phyloP scores from a whole-genome alignment of 2,888 invertebrate species.

The Ophioninae sp. region DNA sequence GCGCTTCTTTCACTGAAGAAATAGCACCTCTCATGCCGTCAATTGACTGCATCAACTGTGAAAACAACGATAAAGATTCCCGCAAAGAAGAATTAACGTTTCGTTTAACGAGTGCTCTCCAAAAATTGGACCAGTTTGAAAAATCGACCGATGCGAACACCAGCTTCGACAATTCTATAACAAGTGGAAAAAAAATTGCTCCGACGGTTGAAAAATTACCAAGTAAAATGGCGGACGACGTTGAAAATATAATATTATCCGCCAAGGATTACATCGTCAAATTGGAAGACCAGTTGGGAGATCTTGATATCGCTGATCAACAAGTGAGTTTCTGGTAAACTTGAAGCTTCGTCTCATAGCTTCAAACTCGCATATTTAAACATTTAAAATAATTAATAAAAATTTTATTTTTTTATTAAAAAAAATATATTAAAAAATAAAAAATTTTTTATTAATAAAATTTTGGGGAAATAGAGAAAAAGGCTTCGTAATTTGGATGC shows the following conservation, averaged over 20 bases:
- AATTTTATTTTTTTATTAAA: no score
- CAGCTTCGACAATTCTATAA: conserved; percentile 50
- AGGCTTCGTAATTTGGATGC: no score
- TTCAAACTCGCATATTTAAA: not conserved
- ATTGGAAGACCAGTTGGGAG: conserved; percentile 68
- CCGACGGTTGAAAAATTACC: conserved; percentile 57
- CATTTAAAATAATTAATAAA: not conserved
- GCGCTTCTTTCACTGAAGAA: conserved; percentile 60
- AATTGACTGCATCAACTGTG: conserved; percentile 15
- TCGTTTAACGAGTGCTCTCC: conserved; percentile 60
- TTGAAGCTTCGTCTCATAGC: not conserved
- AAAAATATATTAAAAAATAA: no score
- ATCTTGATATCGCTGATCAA: conserved; percentile 68
- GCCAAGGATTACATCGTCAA: conserved; percentile 69
- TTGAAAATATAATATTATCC: conserved; percentile 66
- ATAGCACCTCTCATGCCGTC: conserved; percentile 51
- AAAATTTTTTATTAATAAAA: no score
- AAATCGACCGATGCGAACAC: conserved; percentile 57
- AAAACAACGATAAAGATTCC: conserved; percentile 47
- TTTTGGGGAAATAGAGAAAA: no score
- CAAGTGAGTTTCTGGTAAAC: conserved; percentile 61
- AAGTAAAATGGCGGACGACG: conserved; percentile 63
- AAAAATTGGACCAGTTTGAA: conserved; percentile 66
- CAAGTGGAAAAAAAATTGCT: conserved; percentile 44
- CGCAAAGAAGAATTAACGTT: conserved; percentile 61